Percentiles rank a stretch among this genome's conserved stretches.
These are phyloP conservation scores for Calephelis perditalis DNA, from an alignment of 2,888 invertebrate species.

Conservation along the genomic window DNA sequence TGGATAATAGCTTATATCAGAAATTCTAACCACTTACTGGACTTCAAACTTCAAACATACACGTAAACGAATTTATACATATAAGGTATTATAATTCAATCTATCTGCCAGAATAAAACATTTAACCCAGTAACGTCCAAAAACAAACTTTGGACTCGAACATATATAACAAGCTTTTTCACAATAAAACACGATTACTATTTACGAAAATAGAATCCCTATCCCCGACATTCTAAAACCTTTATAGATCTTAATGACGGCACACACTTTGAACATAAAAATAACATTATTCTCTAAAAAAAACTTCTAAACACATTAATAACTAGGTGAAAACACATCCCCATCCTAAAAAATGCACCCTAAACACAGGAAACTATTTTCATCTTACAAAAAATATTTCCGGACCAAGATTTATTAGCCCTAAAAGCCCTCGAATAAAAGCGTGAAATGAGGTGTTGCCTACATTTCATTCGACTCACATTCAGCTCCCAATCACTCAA, in stretches of 20 bases:
- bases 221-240: not conserved
- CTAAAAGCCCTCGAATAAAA: conserved; percentile 59
- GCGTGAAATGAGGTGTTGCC: conserved; percentile 76
- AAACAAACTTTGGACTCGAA: no score
- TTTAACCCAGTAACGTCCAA: no score
- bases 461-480: conserved; percentile 42
- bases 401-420: conserved; percentile 65
- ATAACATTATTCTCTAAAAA: conserved; percentile 19
- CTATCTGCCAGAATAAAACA: no score
- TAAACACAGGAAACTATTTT: conserved; percentile 75
- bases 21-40: no score
- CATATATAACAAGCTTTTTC: no score
- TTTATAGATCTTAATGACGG: conserved; percentile 15
- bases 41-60: no score
- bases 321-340: conserved; percentile 20
- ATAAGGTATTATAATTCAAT: no score
- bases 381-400: conserved; percentile 70
- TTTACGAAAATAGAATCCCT: no score
- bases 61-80: no score
- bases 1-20: no score
- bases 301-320: conserved; percentile 22
- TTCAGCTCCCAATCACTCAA: conserved; percentile 66
- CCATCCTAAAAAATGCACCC: conserved; percentile 34
- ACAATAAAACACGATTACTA: no score
- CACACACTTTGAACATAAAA: conserved; percentile 16